Evolutionary conservation across 2,888 invertebrate species (phyloP).

Genomic region (Barypeithes pellucidus): DNA sequence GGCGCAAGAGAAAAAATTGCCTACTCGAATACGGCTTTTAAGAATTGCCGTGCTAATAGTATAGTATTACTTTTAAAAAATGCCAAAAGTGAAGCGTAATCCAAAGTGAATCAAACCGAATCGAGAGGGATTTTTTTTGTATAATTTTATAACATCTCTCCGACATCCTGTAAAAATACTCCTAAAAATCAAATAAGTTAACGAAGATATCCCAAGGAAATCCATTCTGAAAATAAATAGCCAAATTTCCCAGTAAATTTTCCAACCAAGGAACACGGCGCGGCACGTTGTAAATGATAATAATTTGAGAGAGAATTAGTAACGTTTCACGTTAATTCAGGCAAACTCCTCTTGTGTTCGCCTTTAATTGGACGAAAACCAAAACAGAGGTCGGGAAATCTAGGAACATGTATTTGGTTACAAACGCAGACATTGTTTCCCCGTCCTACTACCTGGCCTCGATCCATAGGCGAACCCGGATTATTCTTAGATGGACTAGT

Average conservation of each 20-base stretch:
- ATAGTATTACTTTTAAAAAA: too few species aligned
- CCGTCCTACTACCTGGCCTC: slow-evolving; percentile 54
- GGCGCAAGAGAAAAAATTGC: too few species aligned
- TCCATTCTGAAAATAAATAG: slow-evolving; percentile 30
- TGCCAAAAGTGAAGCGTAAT: too few species aligned
- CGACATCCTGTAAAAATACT: background rate
- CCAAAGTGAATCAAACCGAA: too few species aligned
- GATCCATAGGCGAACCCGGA: slow-evolving; percentile 36
- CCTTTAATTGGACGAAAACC: slow-evolving; percentile 72
- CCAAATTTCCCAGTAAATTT: slow-evolving; percentile 17
- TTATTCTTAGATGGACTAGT: too few species aligned
- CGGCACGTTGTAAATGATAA: slow-evolving; percentile 42
- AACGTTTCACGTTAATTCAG: slow-evolving; percentile 69
- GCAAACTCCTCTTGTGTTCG: slow-evolving; percentile 70
- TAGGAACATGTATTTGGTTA: slow-evolving; percentile 68
- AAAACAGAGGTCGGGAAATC: slow-evolving; percentile 71
- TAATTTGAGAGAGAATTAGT: slow-evolving; percentile 67
- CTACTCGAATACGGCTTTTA: too few species aligned
- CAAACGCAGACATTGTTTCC: slow-evolving; percentile 62
- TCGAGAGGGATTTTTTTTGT: too few species aligned
- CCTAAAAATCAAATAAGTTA: background rate
- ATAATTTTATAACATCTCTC: too few species aligned
- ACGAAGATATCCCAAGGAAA: slow-evolving; percentile 4
- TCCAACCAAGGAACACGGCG: slow-evolving; percentile 16
- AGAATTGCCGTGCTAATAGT: too few species aligned